Conservation (phyloP, 2,888 invertebrate genomes). For the Apamea monoglypha region DNA sequence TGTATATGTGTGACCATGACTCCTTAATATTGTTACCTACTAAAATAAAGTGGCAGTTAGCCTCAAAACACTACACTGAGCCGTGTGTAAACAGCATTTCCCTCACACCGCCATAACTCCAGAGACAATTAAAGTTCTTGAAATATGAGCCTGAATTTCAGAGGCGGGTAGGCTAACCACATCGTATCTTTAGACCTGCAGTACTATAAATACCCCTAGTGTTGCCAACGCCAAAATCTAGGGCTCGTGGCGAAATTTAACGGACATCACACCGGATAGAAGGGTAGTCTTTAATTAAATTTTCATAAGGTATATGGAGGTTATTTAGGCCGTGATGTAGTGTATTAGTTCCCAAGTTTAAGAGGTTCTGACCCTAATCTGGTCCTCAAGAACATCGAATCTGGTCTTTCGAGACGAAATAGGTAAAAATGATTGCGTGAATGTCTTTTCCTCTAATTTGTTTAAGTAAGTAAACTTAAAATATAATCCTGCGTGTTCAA, state of each 20-base stretch:
- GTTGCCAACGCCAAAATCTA: constrained; percentile 61
- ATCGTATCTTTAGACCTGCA: constrained; percentile 69
- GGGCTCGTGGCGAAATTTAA: constrained; percentile 40
- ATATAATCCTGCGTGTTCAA: constrained; percentile 93
- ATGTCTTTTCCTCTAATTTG: constrained; percentile 8
- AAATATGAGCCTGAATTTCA: constrained; percentile 60
- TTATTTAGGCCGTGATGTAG: constrained; percentile 18
- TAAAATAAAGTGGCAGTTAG: constrained; percentile 5
- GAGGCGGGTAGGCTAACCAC: constrained; percentile 51
- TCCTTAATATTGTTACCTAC: background rate
- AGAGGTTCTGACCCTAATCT: constrained; percentile 3
- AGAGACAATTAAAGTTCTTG: constrained; percentile 57
- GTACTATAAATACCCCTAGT: constrained; percentile 71
- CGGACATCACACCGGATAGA: constrained; percentile 13
- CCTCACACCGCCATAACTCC: constrained; percentile 13
- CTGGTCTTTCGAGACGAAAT: constrained; percentile 6
- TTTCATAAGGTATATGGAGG: constrained; percentile 52
- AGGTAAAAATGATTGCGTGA: constrained; percentile 2
- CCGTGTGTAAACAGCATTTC: constrained; percentile 1
- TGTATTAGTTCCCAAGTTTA: constrained; percentile 34
- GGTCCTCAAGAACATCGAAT: background rate
- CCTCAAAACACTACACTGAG: constrained; percentile 22
- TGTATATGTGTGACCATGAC: background rate
- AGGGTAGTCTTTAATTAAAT: constrained; percentile 62
- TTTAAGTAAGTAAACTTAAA: background rate